Evolutionary conservation across 64 coral and sea anemone genomes (phyloP).

Genomic region (Montipora sp.): DNA sequence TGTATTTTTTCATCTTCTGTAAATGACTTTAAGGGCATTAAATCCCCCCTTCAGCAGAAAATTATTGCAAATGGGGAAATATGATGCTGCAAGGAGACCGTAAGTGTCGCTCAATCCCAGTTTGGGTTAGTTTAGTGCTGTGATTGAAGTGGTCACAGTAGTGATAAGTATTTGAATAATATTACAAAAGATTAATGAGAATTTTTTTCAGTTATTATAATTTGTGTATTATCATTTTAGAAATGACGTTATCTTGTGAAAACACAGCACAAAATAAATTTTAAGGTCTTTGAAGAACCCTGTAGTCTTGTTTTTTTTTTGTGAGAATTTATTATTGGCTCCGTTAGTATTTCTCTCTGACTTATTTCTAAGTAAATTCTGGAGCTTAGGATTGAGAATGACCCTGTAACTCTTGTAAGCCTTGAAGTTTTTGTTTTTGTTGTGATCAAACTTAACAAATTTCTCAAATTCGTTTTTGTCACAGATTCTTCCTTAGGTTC

Average conservation of each 20-base stretch:
- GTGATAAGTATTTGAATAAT: constrained; percentile 18
- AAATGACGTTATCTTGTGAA: constrained; percentile 16
- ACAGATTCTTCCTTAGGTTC: too few relatives aligned
- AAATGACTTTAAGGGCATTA: background rate
- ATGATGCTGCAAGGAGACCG: background rate
- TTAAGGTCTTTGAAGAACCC: background rate
- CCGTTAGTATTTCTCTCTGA: background rate
- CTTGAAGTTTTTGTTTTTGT: too few relatives aligned
- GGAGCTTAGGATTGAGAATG: background rate
- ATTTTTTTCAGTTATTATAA: constrained; percentile 12
- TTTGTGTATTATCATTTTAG: constrained; percentile 36
- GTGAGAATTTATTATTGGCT: too few relatives aligned
- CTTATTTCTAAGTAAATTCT: constrained; percentile 18
- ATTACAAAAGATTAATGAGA: background rate
- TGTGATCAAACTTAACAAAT: too few relatives aligned
- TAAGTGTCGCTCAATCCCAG: background rate
- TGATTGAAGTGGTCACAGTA: background rate
- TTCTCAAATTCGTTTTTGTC: too few relatives aligned
- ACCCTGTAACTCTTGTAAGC: background rate
- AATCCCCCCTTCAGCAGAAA: background rate
- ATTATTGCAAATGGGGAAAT: background rate
- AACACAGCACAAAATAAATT: constrained; percentile 22
- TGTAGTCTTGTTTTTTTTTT: background rate
- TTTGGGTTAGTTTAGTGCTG: background rate
- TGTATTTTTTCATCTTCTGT: constrained; percentile 14